These are phyloP conservation scores for Carollia perspicillata DNA, from an alignment of 2,113 vertebrate species.

Conservation along the genomic window DNA sequence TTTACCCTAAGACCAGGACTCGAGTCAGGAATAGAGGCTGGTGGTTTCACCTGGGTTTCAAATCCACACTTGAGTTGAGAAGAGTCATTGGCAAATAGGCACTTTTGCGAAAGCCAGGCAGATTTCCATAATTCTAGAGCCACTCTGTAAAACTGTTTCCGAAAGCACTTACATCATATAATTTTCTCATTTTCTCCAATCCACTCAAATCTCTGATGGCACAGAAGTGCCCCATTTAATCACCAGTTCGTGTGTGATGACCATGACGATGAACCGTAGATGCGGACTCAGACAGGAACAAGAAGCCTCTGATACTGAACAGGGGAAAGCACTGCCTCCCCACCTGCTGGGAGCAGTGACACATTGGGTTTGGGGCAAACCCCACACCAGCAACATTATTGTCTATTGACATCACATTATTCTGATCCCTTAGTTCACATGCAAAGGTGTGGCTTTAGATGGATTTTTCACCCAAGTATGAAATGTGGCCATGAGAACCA, in stretches of 20 bases:
- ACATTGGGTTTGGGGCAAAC: neutral
- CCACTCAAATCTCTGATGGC: neutral
- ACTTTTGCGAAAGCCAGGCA: constrained; percentile 5
- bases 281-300: neutral
- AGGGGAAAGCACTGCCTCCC: neutral
- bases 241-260: neutral
- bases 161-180: neutral
- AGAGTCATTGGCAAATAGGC: neutral
- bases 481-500: neutral
- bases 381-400: neutral
- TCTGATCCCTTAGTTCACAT: neutral
- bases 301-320: neutral
- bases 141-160: neutral
- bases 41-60: neutral
- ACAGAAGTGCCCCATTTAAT: neutral
- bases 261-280: neutral
- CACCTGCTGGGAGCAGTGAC: neutral
- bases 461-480: neutral
- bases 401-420: neutral
- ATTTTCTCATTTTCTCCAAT: constrained; percentile 27
- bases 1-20: neutral
- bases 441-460: neutral
- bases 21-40: neutral
- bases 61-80: neutral
- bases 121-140: constrained; percentile 17